Conservation (phyloP, 2,797 vertebrate species). For the Spinus olivaceus region DNA sequence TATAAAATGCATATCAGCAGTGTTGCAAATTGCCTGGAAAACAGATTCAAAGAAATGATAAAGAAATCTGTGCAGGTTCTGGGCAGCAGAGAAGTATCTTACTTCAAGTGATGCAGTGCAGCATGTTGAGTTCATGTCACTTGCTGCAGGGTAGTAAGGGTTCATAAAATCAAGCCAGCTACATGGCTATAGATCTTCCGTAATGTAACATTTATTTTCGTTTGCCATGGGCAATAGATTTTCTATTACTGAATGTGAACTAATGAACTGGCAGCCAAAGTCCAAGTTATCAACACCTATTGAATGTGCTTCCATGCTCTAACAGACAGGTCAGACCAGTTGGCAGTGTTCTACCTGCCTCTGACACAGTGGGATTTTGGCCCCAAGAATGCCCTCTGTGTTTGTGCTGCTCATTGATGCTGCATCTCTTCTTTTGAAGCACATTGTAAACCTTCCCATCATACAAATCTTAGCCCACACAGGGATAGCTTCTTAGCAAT, state of each 20-base stretch:
- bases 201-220: neutral
- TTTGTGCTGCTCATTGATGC: neutral
- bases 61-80: neutral
- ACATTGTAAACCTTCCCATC: neutral
- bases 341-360: neutral
- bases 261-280: neutral
- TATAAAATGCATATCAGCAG: neutral
- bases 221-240: slow-evolving; percentile 10
- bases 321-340: neutral
- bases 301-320: neutral
- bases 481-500: neutral
- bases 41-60: neutral
- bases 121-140: neutral
- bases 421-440: neutral
- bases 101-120: neutral
- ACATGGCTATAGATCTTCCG: neutral
- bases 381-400: accelerated
- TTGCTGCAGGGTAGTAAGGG: neutral
- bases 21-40: neutral
- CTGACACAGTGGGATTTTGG: neutral
- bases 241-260: neutral
- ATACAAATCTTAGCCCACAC: neutral
- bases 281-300: neutral
- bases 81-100: neutral
- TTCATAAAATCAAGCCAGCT: slow-evolving; percentile 11